These are phyloP conservation scores for Helicoverpa armigera DNA, from an alignment of 1,140 invertebrate species.

Conservation along the genomic window DNA sequence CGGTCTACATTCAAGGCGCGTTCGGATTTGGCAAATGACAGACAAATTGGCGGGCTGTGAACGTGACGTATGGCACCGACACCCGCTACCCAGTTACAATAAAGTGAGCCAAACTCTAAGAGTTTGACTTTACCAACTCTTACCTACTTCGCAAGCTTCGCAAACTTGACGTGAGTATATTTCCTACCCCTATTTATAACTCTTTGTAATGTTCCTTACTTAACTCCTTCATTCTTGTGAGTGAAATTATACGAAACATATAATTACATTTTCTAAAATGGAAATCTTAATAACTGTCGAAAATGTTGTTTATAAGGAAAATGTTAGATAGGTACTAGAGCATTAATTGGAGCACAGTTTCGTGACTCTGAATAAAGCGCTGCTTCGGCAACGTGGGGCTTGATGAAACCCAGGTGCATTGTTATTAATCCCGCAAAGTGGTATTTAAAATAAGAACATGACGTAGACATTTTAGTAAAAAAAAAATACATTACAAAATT, in stretches of 20 bases:
- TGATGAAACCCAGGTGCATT: background rate
- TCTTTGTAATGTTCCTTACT: background rate
- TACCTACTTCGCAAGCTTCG: slow-evolving; percentile 39
- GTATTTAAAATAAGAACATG: too few relatives aligned
- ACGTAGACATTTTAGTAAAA: too few relatives aligned
- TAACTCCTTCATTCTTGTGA: too few relatives aligned
- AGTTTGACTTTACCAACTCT: slow-evolving; percentile 48
- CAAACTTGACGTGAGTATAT: slow-evolving; percentile 18
- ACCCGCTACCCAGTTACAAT: slow-evolving; percentile 54
- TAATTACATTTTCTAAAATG: background rate
- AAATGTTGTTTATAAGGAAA: background rate
- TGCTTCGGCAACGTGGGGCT: slow-evolving; percentile 13
- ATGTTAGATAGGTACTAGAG: background rate
- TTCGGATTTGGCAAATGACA: slow-evolving; percentile 71
- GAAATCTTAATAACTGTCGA: background rate
- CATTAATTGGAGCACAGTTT: background rate
- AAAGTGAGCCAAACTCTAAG: slow-evolving; percentile 54
- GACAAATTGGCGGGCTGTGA: slow-evolving; percentile 68
- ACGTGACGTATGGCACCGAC: slow-evolving; percentile 66
- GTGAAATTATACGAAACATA: background rate
- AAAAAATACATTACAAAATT: background rate
- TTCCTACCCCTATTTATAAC: slow-evolving; percentile 25
- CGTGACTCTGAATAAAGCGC: background rate
- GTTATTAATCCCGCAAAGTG: background rate
- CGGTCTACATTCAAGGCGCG: slow-evolving; percentile 61